phyloP scores from a whole-genome alignment of 92 coral and sea anemone genomes.

The Phenganax marumi region DNA sequence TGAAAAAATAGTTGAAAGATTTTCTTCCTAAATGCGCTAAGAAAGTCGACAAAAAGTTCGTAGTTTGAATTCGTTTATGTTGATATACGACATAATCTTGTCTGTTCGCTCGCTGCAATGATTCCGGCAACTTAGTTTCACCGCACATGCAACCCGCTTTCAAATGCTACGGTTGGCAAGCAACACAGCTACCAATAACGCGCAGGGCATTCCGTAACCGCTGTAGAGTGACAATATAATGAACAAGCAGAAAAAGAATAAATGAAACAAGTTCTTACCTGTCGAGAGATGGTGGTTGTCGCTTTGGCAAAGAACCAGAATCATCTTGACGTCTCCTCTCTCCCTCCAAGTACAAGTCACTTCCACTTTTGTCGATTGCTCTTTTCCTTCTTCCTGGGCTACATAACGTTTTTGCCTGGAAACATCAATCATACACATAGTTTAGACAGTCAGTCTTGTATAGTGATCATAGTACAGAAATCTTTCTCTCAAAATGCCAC shows the following conservation, averaged over 20 bases:
- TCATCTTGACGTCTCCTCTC: not conserved
- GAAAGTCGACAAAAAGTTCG: no score
- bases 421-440: not conserved
- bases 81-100: no score
- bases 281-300: conserved; percentile 1
- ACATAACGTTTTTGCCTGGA: not conserved
- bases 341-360: conserved; percentile 37
- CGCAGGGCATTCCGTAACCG: no score
- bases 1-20: no score
- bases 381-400: conserved; percentile 9
- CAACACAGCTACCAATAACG: no score
- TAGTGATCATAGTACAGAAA: not conserved
- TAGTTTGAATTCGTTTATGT: no score
- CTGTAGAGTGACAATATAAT: not conserved
- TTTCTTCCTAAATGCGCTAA: no score
- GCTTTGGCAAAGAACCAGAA: not conserved
- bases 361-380: conserved; percentile 17
- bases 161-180: no score
- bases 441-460: not conserved
- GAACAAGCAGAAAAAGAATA: not conserved
- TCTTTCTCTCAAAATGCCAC: not conserved
- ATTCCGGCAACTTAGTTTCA: no score
- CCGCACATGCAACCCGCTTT: no score
- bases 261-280: not conserved
- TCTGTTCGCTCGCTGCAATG: no score